Conservation (phyloP, 2,113 vertebrate genomes). For the Psilopsiagon aurifrons region DNA sequence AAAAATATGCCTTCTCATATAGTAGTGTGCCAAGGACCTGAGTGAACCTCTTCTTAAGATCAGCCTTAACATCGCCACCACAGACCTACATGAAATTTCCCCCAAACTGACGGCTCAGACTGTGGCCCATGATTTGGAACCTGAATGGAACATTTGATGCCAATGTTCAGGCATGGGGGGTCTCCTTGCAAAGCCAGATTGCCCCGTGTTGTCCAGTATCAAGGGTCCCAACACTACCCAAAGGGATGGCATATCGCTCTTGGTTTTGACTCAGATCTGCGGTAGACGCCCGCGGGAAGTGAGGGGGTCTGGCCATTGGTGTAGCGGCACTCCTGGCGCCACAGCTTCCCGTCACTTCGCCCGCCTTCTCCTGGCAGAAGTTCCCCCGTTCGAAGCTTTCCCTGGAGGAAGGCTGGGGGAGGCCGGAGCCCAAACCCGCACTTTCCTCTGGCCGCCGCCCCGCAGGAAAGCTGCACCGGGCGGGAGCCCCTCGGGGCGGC, state of each 20-base stretch:
- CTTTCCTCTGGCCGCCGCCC: not conserved
- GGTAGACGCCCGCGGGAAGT: too few relatives aligned
- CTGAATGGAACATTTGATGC: not conserved
- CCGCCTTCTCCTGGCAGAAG: not conserved
- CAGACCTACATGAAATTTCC: not conserved
- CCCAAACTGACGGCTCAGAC: not conserved
- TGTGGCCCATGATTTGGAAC: rapidly evolving
- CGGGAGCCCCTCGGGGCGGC: not conserved
- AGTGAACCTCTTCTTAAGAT: not conserved
- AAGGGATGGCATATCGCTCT: not conserved
- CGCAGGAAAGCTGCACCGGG: not conserved
- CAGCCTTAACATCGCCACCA: not conserved
- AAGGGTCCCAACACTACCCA: too few relatives aligned
- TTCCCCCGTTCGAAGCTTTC: too few relatives aligned
- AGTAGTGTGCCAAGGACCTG: not conserved
- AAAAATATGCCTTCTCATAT: not conserved
- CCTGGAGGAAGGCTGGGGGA: not conserved
- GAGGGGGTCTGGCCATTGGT: too few relatives aligned
- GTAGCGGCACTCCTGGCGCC: not conserved
- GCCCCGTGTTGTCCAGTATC: rapidly evolving
- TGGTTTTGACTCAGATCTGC: not conserved
- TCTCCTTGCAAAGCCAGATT: rapidly evolving
- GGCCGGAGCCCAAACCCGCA: not conserved
- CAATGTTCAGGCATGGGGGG: rapidly evolving
- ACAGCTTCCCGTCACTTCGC: not conserved